Conservation (phyloP, 1,140 invertebrate genomes). For the Pseudomyrmex pallidus region DNA sequence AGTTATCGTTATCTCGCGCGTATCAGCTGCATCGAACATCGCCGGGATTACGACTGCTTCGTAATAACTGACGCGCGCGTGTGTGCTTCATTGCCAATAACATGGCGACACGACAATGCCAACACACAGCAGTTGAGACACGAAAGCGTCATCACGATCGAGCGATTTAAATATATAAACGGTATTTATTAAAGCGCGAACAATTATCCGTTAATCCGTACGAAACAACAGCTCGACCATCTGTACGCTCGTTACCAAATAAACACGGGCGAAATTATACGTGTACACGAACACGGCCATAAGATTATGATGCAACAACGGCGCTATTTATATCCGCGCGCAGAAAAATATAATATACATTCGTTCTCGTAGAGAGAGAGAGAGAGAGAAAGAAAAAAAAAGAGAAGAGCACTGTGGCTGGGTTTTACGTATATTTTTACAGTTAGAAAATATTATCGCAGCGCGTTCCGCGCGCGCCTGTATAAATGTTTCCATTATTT, state of each 20-base stretch:
- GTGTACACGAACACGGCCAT: not conserved
- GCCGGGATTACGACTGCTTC: constrained; percentile 32
- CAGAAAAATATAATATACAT: constrained; percentile 38
- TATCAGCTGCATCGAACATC: constrained; percentile 62
- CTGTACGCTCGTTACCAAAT: not conserved
- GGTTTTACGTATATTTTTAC: constrained; percentile 41
- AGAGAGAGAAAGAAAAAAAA: no score
- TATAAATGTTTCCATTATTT: constrained; percentile 62
- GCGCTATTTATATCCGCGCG: constrained; percentile 13
- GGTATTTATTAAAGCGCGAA: constrained; percentile 16
- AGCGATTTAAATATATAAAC: constrained; percentile 48
- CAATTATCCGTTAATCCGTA: constrained; percentile 7
- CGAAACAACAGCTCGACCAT: not conserved
- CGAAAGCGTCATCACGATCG: constrained; percentile 40
- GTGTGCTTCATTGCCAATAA: constrained; percentile 67
- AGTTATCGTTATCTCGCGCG: constrained; percentile 50
- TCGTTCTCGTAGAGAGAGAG: not conserved
- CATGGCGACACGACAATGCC: constrained; percentile 30
- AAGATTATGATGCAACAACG: constrained; percentile 41
- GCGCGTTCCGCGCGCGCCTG: constrained; percentile 11
- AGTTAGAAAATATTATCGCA: constrained; percentile 54
- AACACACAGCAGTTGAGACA: not conserved
- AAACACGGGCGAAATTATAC: constrained; percentile 25
- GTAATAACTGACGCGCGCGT: not conserved
- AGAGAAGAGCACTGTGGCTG: not conserved